Base-by-base conservation (phyloP, 2,888 invertebrate genomes). In the Morpho deidamia region DNA sequence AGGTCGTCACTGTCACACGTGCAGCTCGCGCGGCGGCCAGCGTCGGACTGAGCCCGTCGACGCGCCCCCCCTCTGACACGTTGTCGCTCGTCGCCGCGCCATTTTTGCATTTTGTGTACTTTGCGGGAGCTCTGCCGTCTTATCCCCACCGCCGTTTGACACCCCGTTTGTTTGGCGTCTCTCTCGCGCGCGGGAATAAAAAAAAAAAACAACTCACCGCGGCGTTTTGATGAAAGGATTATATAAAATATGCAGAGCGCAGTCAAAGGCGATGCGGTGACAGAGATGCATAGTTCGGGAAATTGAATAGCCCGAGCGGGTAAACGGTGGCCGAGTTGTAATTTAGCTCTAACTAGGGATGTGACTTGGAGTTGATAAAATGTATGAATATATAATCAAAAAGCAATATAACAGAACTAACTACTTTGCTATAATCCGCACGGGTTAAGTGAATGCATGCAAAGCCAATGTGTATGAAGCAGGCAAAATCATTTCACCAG, bases 91-190 rank as follows among this genome's bases (percentile, higher is more conserved):
- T 81, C 81, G 81, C 79, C 80, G 78, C 88, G 88, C 89, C 89
- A 90, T 90, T 89, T 89, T 90, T 90, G 88, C 89, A 90, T 90
- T 88, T 83, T 87, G 88, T 88, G 83, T 88, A 87, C 88, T 87
- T 87, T 87, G 88, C 87, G 88, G 88, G 88, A 87, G 88, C 88
- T 88, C 87, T 86, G 84, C 77, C 85, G 87, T 88, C 90, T 89
- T 89, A 89, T 89, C 90, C 89, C 90, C 90, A 86, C 89, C 86
- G 83, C 87, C 74, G 80, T 82, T 85, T 86, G 88, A 90, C 90
- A 88, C 88, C 87, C 84, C 78, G 86, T 81, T 80, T 78, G 82
- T 78, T 77, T 75, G 63, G 77, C 73, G 72, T 89, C 88, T 81
- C 86, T 70, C 81, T 83, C 81, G 65, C 74, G 76, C 86, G 69